Conservation (phyloP, 2,797 vertebrate species). For the Octomys mimax region DNA sequence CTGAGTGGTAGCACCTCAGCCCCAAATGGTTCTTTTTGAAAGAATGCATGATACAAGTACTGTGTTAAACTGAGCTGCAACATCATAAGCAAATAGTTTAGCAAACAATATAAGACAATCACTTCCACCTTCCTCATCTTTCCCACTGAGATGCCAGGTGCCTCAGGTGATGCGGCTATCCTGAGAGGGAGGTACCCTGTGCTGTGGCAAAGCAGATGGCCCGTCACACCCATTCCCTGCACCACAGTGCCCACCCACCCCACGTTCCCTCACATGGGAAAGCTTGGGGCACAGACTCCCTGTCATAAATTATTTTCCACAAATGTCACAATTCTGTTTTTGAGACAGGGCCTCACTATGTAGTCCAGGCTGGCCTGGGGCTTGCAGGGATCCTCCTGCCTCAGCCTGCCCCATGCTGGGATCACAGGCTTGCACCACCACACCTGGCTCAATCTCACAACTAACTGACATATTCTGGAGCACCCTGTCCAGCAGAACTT, state of each 20-base stretch:
- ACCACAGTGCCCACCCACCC: background rate
- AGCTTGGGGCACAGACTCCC: background rate
- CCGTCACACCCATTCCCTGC: background rate
- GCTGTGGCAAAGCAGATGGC: background rate
- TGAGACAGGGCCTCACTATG: no score
- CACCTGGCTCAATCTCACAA: background rate
- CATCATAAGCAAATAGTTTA: background rate
- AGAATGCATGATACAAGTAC: no score
- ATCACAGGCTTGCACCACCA: background rate
- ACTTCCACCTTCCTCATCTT: no score
- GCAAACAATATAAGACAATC: background rate
- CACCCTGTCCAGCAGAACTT: background rate
- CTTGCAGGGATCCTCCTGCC: no score
- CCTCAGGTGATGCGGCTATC: background rate
- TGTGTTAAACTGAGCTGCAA: background rate
- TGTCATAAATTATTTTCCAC: background rate
- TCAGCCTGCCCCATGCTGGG: no score
- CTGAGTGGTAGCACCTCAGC: background rate
- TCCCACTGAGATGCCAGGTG: background rate
- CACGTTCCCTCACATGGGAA: background rate
- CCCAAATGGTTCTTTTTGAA: background rate
- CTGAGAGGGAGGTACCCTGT: background rate
- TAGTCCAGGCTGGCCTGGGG: no score
- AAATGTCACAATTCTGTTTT: background rate
- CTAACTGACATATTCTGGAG: background rate